phyloP scores from a whole-genome alignment of 1,140 invertebrate genomes.

The Lepidurus couesii region DNA sequence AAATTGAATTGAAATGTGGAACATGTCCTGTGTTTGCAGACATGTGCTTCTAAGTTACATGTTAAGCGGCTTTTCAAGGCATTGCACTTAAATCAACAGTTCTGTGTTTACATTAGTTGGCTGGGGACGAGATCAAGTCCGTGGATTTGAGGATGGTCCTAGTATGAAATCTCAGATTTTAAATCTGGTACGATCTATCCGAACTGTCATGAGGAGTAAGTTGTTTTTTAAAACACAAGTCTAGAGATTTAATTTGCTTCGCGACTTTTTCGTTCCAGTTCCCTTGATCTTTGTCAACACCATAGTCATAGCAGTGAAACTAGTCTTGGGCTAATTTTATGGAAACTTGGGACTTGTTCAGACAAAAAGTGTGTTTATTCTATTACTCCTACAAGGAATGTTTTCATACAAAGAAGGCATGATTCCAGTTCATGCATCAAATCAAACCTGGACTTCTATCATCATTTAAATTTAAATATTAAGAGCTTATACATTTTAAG shows the following conservation, averaged over 20 bases:
- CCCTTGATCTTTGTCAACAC: constrained; percentile 80
- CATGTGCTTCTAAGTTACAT: constrained; percentile 9
- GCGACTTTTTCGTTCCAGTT: constrained; percentile 64
- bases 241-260: constrained; percentile 23
- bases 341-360: neutral
- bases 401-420: constrained; percentile 10
- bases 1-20: neutral
- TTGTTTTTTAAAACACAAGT: constrained; percentile 32
- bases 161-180: constrained; percentile 75
- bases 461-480: no score
- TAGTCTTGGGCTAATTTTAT: constrained; percentile 62
- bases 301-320: constrained; percentile 69
- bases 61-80: neutral
- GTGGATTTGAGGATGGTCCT: constrained; percentile 75
- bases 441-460: no score
- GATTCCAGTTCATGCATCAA: neutral
- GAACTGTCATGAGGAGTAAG: constrained; percentile 87
- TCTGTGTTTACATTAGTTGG: constrained; percentile 46
- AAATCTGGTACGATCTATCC: constrained; percentile 79
- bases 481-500: no score
- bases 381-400: neutral
- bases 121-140: constrained; percentile 52
- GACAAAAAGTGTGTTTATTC: neutral
- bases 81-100: constrained; percentile 14
- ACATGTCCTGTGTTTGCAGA: neutral